Evolutionary conservation across 2,888 invertebrate species (phyloP).

Genomic region (Neoaliturus tenellus): DNA sequence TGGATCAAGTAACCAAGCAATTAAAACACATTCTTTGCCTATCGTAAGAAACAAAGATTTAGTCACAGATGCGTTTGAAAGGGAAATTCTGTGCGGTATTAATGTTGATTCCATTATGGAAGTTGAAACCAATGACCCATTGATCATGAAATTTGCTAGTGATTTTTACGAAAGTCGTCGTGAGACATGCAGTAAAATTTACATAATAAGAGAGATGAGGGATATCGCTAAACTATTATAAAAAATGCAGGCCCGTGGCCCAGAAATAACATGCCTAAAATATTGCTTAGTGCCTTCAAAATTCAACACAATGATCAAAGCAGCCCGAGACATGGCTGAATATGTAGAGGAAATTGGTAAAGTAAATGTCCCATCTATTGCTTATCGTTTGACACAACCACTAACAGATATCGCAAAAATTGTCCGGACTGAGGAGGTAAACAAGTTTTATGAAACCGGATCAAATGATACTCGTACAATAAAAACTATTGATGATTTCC

Average conservation of each 20-base stretch:
- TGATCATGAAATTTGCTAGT: not conserved
- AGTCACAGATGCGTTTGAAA: not conserved
- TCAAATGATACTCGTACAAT: not conserved
- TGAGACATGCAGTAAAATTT: not conserved
- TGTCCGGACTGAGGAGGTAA: not conserved
- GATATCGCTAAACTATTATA: not conserved
- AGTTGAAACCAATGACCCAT: not conserved
- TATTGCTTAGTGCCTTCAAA: not conserved
- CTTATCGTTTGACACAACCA: not conserved
- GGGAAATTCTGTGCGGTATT: not conserved
- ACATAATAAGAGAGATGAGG: conserved; percentile 21
- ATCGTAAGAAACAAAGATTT: not conserved
- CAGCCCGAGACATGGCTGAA: not conserved
- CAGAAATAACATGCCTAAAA: not conserved
- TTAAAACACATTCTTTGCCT: not conserved
- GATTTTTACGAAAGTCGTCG: not conserved
- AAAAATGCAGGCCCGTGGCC: not conserved
- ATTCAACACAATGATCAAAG: not conserved
- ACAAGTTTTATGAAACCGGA: not conserved
- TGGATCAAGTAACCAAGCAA: not conserved
- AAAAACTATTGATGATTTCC: not conserved
- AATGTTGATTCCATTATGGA: not conserved
- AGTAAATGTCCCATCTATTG: not conserved
- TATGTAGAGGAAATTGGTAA: not conserved
- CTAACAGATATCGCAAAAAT: not conserved